Percentiles rank a stretch among this genome's conserved stretches.
Evolutionary conservation across 2,888 invertebrate species (phyloP).

Genomic region (Agriopis aurantiaria): DNA sequence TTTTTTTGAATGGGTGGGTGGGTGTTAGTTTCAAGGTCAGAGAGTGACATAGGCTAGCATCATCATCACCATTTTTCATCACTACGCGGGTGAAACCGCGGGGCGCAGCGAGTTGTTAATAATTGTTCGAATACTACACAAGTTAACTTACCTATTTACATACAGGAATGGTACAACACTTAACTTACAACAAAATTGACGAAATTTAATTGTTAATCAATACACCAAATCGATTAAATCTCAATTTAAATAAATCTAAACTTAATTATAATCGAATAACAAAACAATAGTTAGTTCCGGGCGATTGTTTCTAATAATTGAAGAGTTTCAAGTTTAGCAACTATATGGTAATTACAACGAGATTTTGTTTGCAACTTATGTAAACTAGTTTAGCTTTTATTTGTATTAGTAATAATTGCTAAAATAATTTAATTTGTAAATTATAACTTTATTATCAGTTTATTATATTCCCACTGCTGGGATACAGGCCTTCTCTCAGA

Average conservation of each 20-base stretch:
- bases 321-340: slow-evolving; percentile 2
- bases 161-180: not conserved
- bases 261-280: slow-evolving; percentile 7
- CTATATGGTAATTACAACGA: not conserved
- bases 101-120: too few species aligned
- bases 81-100: too few species aligned
- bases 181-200: not conserved
- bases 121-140: too few species aligned
- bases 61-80: too few species aligned
- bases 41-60: too few species aligned
- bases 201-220: not conserved
- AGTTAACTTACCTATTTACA: not conserved
- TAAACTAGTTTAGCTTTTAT: not conserved
- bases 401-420: not conserved
- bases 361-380: not conserved
- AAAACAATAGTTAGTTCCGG: slow-evolving; percentile 7
- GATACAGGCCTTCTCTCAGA: too few species aligned
- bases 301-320: slow-evolving; percentile 1
- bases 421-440: not conserved
- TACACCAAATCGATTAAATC: slow-evolving; percentile 3
- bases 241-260: slow-evolving; percentile 9
- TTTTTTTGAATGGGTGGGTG: too few species aligned
- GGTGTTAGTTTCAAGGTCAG: too few species aligned
- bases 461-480: too few species aligned
- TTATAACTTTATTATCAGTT: too few species aligned